phyloP scores from a whole-genome alignment of 1,140 invertebrate species.

The Drosophila miranda region DNA sequence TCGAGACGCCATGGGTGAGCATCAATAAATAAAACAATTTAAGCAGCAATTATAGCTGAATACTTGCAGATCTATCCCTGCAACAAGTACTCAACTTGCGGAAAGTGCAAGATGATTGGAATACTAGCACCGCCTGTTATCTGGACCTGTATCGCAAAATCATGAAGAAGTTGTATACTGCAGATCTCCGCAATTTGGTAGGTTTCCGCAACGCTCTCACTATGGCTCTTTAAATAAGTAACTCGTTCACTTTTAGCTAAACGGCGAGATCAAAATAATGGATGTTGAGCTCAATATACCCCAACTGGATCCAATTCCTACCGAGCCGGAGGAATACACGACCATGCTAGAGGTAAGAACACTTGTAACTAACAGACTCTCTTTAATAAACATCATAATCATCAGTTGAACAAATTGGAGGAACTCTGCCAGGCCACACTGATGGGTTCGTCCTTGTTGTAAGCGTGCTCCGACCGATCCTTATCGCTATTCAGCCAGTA shows the following conservation, averaged over 20 bases:
- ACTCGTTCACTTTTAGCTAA: constrained; percentile 18
- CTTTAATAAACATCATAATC: constrained; percentile 11
- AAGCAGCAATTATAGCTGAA: background rate
- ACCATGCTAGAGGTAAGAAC: constrained; percentile 38
- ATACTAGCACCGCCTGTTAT: constrained; percentile 30
- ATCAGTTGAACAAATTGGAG: constrained; percentile 40
- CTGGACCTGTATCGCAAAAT: constrained; percentile 50
- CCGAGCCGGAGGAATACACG: constrained; percentile 14
- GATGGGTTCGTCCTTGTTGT: constrained; percentile 25
- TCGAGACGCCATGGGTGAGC: constrained; percentile 44
- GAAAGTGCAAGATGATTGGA: constrained; percentile 34
- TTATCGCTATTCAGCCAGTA: constrained; percentile 57
- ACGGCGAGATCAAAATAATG: constrained; percentile 41
- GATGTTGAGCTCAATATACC: constrained; percentile 47
- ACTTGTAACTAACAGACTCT: background rate
- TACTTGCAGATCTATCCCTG: constrained; percentile 42
- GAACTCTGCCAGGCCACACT: constrained; percentile 43
- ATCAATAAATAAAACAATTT: background rate
- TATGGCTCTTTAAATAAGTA: background rate
- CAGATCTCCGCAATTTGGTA: constrained; percentile 58
- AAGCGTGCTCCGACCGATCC: constrained; percentile 12
- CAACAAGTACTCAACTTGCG: constrained; percentile 45
- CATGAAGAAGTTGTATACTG: constrained; percentile 44
- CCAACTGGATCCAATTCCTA: constrained; percentile 10
- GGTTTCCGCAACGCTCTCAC: background rate